A percentile compares a stretch with the other conserved stretches of the same genome.
These are phyloP conservation scores for Rhyzopertha dominica DNA, from an alignment of 1,140 invertebrate genomes.

Conservation along the genomic window DNA sequence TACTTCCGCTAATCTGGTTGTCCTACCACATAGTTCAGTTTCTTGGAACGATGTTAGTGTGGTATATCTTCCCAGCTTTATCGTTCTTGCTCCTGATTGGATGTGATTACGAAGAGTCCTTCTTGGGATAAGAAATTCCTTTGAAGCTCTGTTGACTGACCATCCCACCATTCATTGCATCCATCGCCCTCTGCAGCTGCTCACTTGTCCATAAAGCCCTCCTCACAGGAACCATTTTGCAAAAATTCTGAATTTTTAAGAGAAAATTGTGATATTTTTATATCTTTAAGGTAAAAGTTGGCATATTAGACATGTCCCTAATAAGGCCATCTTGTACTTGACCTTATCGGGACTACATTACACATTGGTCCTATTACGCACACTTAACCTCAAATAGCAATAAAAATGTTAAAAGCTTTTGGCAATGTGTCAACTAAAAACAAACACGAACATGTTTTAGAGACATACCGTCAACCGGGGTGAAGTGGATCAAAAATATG, in stretches of 20 bases:
- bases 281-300: background rate
- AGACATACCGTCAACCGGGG: no score
- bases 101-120: conserved; percentile 3
- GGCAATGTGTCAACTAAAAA: background rate
- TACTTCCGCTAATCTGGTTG: conserved; percentile 29
- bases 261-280: background rate
- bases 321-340: conserved; percentile 3
- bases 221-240: background rate
- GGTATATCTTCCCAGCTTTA: background rate
- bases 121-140: conserved; percentile 2
- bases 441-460: background rate
- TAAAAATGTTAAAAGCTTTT: background rate
- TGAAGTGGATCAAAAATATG: no score
- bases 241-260: conserved; percentile 3
- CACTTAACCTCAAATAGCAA: background rate
- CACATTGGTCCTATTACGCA: background rate
- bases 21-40: conserved; percentile 3
- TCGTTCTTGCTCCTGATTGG: background rate
- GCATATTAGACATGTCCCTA: background rate
- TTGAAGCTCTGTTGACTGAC: background rate
- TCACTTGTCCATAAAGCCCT: conserved; percentile 1
- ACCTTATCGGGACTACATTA: conserved; percentile 3
- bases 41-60: background rate
- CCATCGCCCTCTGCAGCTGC: background rate
- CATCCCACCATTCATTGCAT: background rate